Evolutionary conservation across 2,113 vertebrate genomes (phyloP), one percentile per base, ranked within the genome.

Genomic region (Oncorhynchus nerka): DNA sequence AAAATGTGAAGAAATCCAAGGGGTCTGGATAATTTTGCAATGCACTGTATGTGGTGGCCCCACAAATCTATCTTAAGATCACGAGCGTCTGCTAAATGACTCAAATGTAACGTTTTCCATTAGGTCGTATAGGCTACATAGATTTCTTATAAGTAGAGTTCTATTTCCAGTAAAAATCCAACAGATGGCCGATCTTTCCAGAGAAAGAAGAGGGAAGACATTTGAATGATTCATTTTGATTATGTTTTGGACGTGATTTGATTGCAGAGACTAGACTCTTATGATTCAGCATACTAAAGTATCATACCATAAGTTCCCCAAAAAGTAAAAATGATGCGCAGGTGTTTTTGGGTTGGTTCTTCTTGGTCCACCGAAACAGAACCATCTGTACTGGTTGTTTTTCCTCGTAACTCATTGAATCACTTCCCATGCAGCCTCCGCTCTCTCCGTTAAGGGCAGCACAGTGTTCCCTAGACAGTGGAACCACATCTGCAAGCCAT

Each of bases 401-500:
- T 87, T 81, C 7, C 83, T 88, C 76, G 15, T 87, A 86, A 87
- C 74, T 89, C 84, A 84, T 71, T 78, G 64, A 87, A 83, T 79
- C 66, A 75, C 39, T 45, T 71, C 83, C 73, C 66, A 26, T 70
- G 75, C 66, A 28, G 57, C 65, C 45, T 65, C 67, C 71, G 4
- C 57, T 65, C 69, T 73, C 80, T 70, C 59, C 75, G 51, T 39
- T 0, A 5, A 83, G 79, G 79, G 86, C 39, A 45, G 86, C 73
- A 49, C 67, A 77, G 81, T 49, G 48, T 84, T 86, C 70, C 79
- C 81, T 76, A 68, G 57, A 79, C 65, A 79, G 79, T 74, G 75
- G 74, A 62, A 79, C 61, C 88, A 92, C 92, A 93, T 94, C 89
- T 94, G 93, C 80, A 89, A 92, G 70, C 67, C 85, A 92, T 94